Percentiles rank a stretch among this genome's conserved stretches.
Conservation (phyloP, 2,113 vertebrate species). For the Heliornis fulica region DNA sequence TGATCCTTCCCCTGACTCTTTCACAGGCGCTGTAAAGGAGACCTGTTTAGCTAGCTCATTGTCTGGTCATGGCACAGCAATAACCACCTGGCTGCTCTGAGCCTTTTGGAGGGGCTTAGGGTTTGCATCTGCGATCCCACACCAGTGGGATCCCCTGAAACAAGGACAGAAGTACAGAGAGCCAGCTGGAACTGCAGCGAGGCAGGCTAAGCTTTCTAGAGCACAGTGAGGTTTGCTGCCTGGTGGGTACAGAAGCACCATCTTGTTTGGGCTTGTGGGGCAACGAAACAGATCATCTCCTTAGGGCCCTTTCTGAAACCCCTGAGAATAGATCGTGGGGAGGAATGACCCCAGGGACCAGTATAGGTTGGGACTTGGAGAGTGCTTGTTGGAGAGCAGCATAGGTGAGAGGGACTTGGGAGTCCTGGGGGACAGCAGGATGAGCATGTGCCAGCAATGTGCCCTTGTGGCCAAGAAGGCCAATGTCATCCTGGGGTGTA, state of each 20-base stretch:
- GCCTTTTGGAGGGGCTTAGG: not conserved
- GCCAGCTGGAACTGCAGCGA: not conserved
- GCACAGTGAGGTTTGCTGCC: not conserved
- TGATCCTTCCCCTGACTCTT: not conserved
- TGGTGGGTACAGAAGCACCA: not conserved
- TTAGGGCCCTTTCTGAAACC: not conserved
- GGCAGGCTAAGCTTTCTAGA: not conserved
- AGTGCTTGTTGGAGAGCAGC: too few species aligned
- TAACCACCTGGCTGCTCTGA: not conserved
- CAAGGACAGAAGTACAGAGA: not conserved
- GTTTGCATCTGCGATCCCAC: not conserved
- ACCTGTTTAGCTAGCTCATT: not conserved
- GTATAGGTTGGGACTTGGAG: too few species aligned
- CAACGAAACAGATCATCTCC: not conserved
- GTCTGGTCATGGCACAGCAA: not conserved
- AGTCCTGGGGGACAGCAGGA: too few species aligned
- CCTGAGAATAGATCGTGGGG: too few species aligned
- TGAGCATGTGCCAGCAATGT: too few species aligned
- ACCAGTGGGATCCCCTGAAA: not conserved
- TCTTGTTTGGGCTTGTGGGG: not conserved
- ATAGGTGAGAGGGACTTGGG: too few species aligned
- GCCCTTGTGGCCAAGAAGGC: too few species aligned
- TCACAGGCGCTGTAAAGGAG: not conserved
- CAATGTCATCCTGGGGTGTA: too few species aligned
- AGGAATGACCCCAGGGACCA: too few species aligned